These are phyloP conservation scores for Allolobophora icterica DNA, from an alignment of 2,888 invertebrate species.

Conservation along the genomic window DNA sequence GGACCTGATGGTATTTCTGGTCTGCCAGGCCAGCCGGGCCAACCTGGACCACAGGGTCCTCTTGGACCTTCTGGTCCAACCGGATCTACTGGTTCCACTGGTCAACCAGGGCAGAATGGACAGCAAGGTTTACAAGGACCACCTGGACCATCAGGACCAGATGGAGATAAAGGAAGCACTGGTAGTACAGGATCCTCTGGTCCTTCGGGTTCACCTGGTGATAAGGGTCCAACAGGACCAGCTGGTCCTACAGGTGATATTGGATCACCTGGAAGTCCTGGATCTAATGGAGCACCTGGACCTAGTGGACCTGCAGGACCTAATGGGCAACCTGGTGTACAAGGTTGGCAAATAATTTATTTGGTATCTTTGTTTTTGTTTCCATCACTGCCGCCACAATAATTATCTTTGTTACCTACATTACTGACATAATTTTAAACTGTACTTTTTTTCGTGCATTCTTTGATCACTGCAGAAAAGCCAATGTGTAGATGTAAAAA, in stretches of 20 bases:
- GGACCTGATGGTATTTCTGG: background rate
- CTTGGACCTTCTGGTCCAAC: conserved; percentile 32
- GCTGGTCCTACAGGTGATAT: conserved; percentile 12
- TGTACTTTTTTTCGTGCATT: too few relatives aligned
- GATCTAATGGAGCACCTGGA: background rate
- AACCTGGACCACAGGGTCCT: conserved; percentile 23
- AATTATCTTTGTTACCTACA: too few relatives aligned
- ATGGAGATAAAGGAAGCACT: conserved; percentile 20
- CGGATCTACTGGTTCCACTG: conserved; percentile 35
- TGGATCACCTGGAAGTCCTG: conserved; percentile 21
- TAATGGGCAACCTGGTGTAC: background rate
- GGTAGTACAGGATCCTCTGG: background rate
- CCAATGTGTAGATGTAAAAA: too few relatives aligned
- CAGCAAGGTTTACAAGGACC: conserved; percentile 37
- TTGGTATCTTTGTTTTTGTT: background rate
- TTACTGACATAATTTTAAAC: too few relatives aligned
- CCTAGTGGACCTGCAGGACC: background rate
- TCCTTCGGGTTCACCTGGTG: conserved; percentile 7
- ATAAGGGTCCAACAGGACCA: conserved; percentile 21
- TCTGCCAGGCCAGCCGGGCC: conserved; percentile 14
- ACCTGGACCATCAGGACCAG: conserved; percentile 29
- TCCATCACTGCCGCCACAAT: background rate
- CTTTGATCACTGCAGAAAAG: too few relatives aligned
- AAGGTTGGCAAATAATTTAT: background rate
- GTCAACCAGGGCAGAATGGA: conserved; percentile 40